phyloP scores from a whole-genome alignment of 2,113 vertebrate species.

The Myrmecophaga tridactyla region DNA sequence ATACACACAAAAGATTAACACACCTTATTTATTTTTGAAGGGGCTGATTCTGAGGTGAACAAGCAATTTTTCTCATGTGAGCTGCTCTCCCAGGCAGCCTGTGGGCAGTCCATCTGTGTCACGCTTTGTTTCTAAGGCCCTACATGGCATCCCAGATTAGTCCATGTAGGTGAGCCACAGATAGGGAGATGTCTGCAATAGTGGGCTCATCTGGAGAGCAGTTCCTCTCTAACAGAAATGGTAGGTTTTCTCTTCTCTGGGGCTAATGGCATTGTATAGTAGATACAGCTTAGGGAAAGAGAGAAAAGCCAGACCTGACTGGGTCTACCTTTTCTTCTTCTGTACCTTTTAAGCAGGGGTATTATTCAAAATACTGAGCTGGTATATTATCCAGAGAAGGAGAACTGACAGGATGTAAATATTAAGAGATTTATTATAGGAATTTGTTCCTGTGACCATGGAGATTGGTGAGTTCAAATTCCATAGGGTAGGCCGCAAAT shows the following conservation, averaged over 20 bases:
- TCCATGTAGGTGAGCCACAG: not conserved
- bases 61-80: not conserved
- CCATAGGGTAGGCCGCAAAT: too few relatives aligned
- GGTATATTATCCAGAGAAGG: too few relatives aligned
- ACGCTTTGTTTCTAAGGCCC: not conserved
- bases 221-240: not conserved
- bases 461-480: too few relatives aligned
- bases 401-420: too few relatives aligned
- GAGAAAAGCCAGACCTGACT: not conserved
- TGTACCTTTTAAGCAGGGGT: not conserved
- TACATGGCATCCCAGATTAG: fast-evolving
- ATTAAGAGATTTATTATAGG: too few relatives aligned
- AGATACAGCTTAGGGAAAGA: not conserved
- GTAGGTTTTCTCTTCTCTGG: too few relatives aligned
- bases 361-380: not conserved
- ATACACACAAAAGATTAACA: slow-evolving; percentile 39
- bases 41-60: not conserved
- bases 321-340: not conserved
- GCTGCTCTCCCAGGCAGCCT: not conserved
- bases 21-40: slow-evolving; percentile 55
- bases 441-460: too few relatives aligned
- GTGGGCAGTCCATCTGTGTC: not conserved
- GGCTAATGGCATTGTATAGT: not conserved
- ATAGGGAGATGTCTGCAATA: not conserved
- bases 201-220: not conserved